Percentiles rank a stretch among this genome's conserved stretches.
phyloP scores from a whole-genome alignment of 2,888 invertebrate genomes.

The Rotaria sp. region DNA sequence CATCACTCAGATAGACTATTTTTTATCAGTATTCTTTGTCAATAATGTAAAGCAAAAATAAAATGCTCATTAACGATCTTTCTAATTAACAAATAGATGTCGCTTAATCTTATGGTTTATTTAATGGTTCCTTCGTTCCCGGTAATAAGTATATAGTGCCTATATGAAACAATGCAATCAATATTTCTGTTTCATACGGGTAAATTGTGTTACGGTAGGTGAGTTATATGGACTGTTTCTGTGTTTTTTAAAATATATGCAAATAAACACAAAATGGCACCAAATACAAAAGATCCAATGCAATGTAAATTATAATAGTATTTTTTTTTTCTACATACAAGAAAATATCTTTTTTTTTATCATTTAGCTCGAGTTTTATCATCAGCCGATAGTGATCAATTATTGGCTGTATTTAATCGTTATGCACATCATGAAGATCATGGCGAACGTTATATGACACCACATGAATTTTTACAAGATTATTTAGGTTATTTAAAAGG shows the following conservation, averaged over 20 bases:
- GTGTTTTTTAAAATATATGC: not conserved
- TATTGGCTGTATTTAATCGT: not conserved
- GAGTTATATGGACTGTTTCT: not conserved
- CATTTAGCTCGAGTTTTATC: not conserved
- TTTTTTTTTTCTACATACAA: not conserved
- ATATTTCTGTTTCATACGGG: not conserved
- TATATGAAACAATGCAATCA: not conserved
- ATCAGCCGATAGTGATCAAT: not conserved
- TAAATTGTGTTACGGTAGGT: not conserved
- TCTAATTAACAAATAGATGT: not conserved
- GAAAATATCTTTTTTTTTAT: not conserved
- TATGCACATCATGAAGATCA: conserved; percentile 16
- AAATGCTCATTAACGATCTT: not conserved
- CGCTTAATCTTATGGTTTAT: not conserved
- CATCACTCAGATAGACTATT: not conserved
- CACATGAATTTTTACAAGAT: conserved; percentile 37
- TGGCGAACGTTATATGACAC: conserved; percentile 25
- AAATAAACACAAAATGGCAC: not conserved
- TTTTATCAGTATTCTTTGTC: no score
- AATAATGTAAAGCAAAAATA: not conserved
- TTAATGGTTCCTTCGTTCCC: not conserved
- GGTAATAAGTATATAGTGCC: not conserved
- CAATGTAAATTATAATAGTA: not conserved
- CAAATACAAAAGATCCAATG: not conserved
- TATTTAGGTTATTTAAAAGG: conserved; percentile 37